These are phyloP conservation scores for Oncorhynchus gorbuscha DNA, from an alignment of 2,113 vertebrate genomes.

Conservation along the genomic window DNA sequence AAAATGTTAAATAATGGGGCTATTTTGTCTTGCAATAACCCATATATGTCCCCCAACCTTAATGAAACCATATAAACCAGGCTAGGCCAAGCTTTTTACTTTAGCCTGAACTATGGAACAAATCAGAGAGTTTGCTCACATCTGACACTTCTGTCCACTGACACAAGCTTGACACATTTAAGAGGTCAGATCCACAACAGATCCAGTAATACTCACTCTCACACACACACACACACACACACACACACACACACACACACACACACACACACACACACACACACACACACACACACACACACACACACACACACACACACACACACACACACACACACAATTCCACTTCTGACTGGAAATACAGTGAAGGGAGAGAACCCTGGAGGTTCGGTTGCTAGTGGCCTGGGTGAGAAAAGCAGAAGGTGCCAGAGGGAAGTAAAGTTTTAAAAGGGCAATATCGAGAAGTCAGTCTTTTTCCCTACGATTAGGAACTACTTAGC, in stretches of 20 bases:
- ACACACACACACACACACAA: too few species aligned
- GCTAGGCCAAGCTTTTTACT: too few species aligned
- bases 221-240: background rate
- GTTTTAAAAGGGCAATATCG: background rate
- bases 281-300: background rate
- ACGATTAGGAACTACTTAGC: too few species aligned
- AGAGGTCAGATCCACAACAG: constrained; percentile 57
- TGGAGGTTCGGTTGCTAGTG: background rate
- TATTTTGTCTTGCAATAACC: too few species aligned
- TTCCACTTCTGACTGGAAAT: background rate
- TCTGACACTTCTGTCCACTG: constrained; percentile 35
- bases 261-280: background rate
- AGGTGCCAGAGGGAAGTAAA: constrained; percentile 22
- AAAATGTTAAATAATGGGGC: too few species aligned
- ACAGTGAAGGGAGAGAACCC: background rate
- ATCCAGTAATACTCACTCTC: constrained; percentile 37
- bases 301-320: too few species aligned
- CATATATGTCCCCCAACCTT: too few species aligned
- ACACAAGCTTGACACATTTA: constrained; percentile 66
- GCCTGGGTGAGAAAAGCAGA: background rate
- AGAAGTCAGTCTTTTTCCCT: background rate
- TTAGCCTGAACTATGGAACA: too few species aligned
- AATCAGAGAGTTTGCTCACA: background rate
- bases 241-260: background rate
- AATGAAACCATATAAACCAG: too few species aligned